Evolutionary conservation across 2,888 invertebrate genomes (phyloP).

Genomic region (Nemoura dubitans): DNA sequence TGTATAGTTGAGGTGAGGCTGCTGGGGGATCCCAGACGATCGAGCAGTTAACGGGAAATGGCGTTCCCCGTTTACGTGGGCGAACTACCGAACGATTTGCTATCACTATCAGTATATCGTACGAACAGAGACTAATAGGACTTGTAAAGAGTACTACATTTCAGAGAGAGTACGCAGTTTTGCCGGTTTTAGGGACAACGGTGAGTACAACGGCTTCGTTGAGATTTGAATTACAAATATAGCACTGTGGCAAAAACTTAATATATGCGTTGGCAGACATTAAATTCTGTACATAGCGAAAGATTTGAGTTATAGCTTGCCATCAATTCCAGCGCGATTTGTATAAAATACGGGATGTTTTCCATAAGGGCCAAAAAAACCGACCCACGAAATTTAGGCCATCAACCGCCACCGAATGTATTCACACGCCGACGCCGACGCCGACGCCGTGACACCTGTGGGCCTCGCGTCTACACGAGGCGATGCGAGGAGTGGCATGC

Average conservation of each 20-base stretch:
- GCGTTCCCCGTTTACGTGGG: neutral
- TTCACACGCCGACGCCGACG: neutral
- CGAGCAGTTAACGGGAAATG: neutral
- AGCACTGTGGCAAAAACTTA: no score
- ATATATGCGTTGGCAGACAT: no score
- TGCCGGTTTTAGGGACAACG: no score
- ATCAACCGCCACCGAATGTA: neutral
- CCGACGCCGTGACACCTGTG: neutral
- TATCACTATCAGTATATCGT: no score
- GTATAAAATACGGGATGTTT: neutral
- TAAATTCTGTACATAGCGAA: no score
- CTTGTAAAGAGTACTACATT: no score
- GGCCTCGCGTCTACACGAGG: no score
- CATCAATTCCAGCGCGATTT: neutral
- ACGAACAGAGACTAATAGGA: no score
- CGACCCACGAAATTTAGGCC: neutral
- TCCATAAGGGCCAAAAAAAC: neutral
- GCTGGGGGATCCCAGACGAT: neutral
- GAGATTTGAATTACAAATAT: no score
- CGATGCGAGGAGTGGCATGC: neutral
- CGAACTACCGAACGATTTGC: no score
- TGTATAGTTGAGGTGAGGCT: neutral
- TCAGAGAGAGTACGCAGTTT: no score
- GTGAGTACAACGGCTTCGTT: no score
- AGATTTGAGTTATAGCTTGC: neutral